These are phyloP conservation scores for Caenorhabditis brenneri DNA, from an alignment of 1,140 invertebrate genomes.

Conservation along the genomic window DNA sequence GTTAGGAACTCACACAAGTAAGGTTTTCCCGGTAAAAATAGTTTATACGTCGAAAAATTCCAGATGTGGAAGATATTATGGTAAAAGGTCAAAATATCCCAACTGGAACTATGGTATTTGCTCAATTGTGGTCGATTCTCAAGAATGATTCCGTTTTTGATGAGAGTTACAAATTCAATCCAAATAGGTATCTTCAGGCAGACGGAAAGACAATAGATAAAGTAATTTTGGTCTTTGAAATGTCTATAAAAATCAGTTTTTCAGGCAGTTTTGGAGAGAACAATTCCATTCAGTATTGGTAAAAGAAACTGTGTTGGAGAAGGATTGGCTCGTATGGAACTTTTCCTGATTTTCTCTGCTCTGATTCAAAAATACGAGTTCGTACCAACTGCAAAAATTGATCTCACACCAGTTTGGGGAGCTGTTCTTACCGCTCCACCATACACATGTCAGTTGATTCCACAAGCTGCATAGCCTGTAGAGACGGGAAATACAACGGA, in stretches of 20 bases:
- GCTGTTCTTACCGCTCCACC: neutral
- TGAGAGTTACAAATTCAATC: conserved; percentile 1
- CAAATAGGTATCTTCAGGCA: neutral
- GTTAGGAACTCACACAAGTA: conserved; percentile 13
- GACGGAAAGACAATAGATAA: conserved; percentile 36
- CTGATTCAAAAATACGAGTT: conserved; percentile 30
- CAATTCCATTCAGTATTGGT: conserved; percentile 44
- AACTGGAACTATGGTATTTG: neutral
- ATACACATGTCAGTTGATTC: neutral
- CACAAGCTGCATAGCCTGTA: neutral
- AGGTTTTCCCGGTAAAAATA: neutral
- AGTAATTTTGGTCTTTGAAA: neutral
- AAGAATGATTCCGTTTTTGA: conserved; percentile 40
- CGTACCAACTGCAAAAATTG: neutral
- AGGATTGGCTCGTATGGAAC: conserved; percentile 43
- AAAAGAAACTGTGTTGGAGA: conserved; percentile 47
- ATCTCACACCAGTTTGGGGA: neutral
- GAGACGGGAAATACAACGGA: no score
- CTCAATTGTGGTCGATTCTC: conserved; percentile 34
- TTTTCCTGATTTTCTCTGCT: conserved; percentile 25
- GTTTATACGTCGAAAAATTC: neutral
- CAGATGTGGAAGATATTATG: neutral
- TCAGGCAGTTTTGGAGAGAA: conserved; percentile 23
- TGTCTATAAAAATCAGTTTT: neutral
- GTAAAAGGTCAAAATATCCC: neutral